Base-by-base conservation (phyloP, 2,888 invertebrate species). In the Theretra japonica region DNA sequence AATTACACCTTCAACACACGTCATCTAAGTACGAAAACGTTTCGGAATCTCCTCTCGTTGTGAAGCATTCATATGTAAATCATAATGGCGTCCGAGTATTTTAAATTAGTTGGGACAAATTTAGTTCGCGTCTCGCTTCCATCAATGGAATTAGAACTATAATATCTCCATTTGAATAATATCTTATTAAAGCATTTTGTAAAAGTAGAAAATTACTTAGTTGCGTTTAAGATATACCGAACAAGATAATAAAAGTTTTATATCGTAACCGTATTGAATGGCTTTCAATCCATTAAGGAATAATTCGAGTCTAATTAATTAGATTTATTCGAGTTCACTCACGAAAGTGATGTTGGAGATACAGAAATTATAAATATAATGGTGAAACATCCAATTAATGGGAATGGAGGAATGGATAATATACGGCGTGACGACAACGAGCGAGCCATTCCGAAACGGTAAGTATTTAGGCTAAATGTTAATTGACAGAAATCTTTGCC, bases 1-100 rank as follows among this genome's bases (percentile, higher is more conserved):
- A 93, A 93, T 91, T 92, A 91, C 89, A 88, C 88, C 87, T 86
- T 83, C 84, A 81, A 85, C 79, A 85, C 87, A 88, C 86, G 83
- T 83, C 83, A 85, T 87, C 91, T 93, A 92, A 93, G 92, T 93
- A 94, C 92, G 90, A 88, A 87, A 87, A 80, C 88, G 86, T 86
- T 86, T 83, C 84, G 80, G 83, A 85, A 86, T 84, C 79, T 83
- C 82, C 82, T 84, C 83, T 82, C 83, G 83, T 82, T 84, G 82
- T 79, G 74, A 76, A 77, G 69, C 74, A 77, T 81, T 80, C 70
- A 72, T 57, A 80, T 78, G 80, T 74, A 79, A 80, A 78, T 75
- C 73, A 48, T 77, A 69, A 79, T 75, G 69, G 72, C 33, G 60
- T 70, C 71, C 68, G 30, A 72, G 71, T 73, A 75, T 65, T 73